A percentile compares a stretch with the other conserved stretches of the same genome.
These are phyloP conservation scores for Cydia splendana DNA, from an alignment of 1,140 invertebrate genomes.

Conservation along the genomic window DNA sequence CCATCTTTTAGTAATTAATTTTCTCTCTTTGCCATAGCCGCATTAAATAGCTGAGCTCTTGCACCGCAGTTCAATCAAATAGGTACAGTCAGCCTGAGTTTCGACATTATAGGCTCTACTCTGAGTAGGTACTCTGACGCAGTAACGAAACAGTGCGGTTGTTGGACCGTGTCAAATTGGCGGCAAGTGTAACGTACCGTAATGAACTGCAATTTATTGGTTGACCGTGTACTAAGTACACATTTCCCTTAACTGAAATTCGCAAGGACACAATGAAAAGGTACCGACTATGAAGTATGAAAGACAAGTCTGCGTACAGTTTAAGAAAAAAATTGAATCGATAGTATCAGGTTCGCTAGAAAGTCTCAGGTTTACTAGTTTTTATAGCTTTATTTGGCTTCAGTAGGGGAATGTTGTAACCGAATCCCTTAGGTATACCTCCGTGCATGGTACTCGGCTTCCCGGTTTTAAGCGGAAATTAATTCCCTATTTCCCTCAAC, in stretches of 20 bases:
- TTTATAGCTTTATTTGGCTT: constrained; percentile 19
- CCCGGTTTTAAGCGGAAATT: constrained; percentile 66
- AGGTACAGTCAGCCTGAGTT: neutral
- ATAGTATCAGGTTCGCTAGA: neutral
- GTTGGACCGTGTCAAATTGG: constrained; percentile 8
- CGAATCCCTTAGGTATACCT: constrained; percentile 34
- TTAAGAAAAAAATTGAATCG: neutral
- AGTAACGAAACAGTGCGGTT: neutral
- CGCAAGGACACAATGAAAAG: too few relatives aligned
- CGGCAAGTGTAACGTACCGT: neutral
- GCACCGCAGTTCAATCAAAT: too few relatives aligned
- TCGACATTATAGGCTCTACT: neutral
- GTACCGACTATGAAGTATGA: too few relatives aligned
- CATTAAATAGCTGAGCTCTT: too few relatives aligned
- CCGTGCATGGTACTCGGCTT: constrained; percentile 49
- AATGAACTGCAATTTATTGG: neutral
- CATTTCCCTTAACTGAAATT: too few relatives aligned
- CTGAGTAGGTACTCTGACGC: neutral
- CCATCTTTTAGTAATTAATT: too few relatives aligned
- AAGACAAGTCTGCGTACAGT: too few relatives aligned
- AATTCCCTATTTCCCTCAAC: constrained; percentile 53
- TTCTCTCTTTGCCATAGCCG: too few relatives aligned
- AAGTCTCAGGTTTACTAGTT: neutral
- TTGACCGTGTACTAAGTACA: neutral
- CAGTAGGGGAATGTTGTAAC: constrained; percentile 42